Evolutionary conservation across 2,888 invertebrate species (phyloP), one percentile per base, ranked within the genome.

Genomic region (Auanema sp.): DNA sequence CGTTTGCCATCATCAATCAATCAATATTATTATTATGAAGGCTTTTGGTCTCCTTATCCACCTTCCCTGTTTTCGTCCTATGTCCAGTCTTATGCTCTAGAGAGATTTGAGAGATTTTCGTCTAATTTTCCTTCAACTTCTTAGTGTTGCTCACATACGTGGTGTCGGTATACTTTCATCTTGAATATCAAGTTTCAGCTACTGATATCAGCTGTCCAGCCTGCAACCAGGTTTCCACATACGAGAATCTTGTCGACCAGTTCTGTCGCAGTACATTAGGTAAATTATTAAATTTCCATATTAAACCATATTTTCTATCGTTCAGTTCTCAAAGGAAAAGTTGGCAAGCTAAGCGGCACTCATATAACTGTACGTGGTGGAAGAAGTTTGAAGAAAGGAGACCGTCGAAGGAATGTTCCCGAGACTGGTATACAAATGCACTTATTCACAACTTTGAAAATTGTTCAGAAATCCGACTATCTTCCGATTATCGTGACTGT

Each of bases 171-270:
- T 33, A 33, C 33, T 33, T 33, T 33, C 33, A 33, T 33, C 33
- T 8, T 33, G 33, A 33, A 33, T 33, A 33, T 33, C 33, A 33
- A 23, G 58, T 78, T 78, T 73, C 69, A 80, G 80, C 66, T 53
- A 60, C 50, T 49, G 65, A 69, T 18, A 44, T 66, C 51, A 69
- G 71, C 49, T 89, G 88, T 76, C 83, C 84, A 42, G 85, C 87
- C 6, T 89, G 89, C 81, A 85, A 85, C 61, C 88, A 88, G 73
- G 87, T 87, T 1, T 85, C 86, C 63, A 89, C 89, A 4, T 88
- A 87, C 76, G 89, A 89, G 81, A 88, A 88, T 72, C 86, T 89
- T 64, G 84, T 89, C 67, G 88, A 89, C 80, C 87, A 88, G 77
- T 88, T 85, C 77, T 88, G 88, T 75, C 81, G 87, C 61, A 85